phyloP scores from a whole-genome alignment of 2,797 vertebrate species.

The Poecile montanus region DNA sequence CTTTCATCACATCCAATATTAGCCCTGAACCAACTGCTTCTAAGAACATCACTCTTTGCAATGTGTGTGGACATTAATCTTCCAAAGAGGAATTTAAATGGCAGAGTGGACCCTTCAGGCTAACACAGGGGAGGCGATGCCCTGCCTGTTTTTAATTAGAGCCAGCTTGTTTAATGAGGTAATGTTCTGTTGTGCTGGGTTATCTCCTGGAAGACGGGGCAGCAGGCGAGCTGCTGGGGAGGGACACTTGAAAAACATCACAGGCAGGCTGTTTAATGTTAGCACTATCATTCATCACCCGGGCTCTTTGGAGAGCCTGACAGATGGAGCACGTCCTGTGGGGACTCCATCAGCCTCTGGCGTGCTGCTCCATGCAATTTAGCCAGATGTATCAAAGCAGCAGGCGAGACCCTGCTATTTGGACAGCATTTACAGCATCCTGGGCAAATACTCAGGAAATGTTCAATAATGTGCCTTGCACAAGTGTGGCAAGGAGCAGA shows the following conservation, averaged over 20 bases:
- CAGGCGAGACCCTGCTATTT: slow-evolving; percentile 59
- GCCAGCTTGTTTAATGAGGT: slow-evolving; percentile 69
- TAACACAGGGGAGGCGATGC: slow-evolving; percentile 10
- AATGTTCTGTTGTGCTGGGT: slow-evolving; percentile 51
- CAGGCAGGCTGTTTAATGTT: slow-evolving; percentile 63
- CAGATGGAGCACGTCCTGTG: slow-evolving; percentile 44
- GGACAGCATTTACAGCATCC: slow-evolving; percentile 69
- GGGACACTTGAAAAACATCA: slow-evolving; percentile 61
- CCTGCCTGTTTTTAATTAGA: slow-evolving; percentile 69
- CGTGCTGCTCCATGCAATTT: slow-evolving; percentile 49
- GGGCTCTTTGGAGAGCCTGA: slow-evolving; percentile 36
- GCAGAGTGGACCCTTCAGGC: slow-evolving; percentile 20
- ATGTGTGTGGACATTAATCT: background rate
- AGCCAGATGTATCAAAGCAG: slow-evolving; percentile 66
- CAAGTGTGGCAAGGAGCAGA: slow-evolving; percentile 67
- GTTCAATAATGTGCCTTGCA: slow-evolving; percentile 71
- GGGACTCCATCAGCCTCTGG: slow-evolving; percentile 41
- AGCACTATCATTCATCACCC: slow-evolving; percentile 65
- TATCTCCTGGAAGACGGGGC: slow-evolving; percentile 67
- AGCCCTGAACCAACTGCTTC: background rate
- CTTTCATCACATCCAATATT: background rate
- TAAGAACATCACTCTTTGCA: background rate
- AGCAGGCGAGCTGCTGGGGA: slow-evolving; percentile 65
- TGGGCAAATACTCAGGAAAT: slow-evolving; percentile 73
- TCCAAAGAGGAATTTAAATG: slow-evolving; percentile 13